Base-by-base conservation (phyloP, 2,888 invertebrate genomes). In the Erebia epiphron region DNA sequence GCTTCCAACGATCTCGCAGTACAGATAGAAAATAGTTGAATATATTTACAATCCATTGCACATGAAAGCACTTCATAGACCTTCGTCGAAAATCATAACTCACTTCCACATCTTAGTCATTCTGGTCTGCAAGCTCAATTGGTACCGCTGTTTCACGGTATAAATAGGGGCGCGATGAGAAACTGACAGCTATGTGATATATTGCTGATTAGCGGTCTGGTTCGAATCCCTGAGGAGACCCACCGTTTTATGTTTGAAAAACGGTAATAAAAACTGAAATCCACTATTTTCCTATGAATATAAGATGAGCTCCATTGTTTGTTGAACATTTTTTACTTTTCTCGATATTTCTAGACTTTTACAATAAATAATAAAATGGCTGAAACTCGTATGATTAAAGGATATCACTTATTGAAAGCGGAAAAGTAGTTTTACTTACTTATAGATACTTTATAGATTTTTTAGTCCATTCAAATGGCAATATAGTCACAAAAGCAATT, bases 111-210 rank as follows among this genome's bases (percentile, higher is more conserved):
- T 41, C 9, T 60, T 43, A 57, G 56, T 16, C 9, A 60, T 60
- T 60, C 60, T 43, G 60, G 60, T 60, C 60, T 61, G 61, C 61
- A 8, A 43, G 46, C 61, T 61, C 43, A 11, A 43, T 13, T 10
- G 46, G 57, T 41, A 14, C 16, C 60, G 43, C 16, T 35, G 57
- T 58, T 18, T 16, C 61, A 13, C 61, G 61, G 2, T 61, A 35
- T 35, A 35, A 35, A 35, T 18, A 8, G 60, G 16, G 57, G 35
- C 57, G 57, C 35, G 16, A 61, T 46, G 43, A 61, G 43, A 43
- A 61, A 4, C 60, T 46, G 61, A 61, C 61, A 61, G 61, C 60
- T 16, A 43, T 18, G 61, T 61, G 61, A 61, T 61, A 46, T 61
- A 61, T 61, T 43, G 18, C 61, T 61, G 43, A 61, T 61, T 61